These are phyloP conservation scores for Diplodus puntazzo DNA, from an alignment of 2,797 vertebrate species.

Conservation along the genomic window DNA sequence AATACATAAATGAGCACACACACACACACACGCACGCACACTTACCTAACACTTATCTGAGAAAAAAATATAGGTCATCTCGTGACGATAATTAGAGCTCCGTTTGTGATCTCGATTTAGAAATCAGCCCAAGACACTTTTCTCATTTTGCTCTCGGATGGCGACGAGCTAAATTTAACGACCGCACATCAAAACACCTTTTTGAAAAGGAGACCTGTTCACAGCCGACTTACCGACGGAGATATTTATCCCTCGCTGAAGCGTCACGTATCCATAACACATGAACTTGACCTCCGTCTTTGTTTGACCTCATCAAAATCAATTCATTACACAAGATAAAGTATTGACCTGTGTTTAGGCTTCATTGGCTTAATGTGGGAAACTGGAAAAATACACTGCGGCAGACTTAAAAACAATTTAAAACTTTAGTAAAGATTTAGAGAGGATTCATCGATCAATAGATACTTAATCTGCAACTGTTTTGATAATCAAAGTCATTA, in stretches of 20 bases:
- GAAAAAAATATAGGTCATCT: slow-evolving; percentile 65
- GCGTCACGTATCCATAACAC: background rate
- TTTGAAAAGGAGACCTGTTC: background rate
- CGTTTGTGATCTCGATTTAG: slow-evolving; percentile 51
- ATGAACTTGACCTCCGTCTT: background rate
- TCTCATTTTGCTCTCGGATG: slow-evolving; percentile 11
- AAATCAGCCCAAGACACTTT: slow-evolving; percentile 40
- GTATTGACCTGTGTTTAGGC: background rate
- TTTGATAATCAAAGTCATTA: background rate
- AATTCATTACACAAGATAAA: background rate
- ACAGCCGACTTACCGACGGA: no score
- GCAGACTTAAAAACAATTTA: background rate
- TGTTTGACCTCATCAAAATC: no score
- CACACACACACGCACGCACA: no score
- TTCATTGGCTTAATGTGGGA: background rate
- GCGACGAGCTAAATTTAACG: slow-evolving; percentile 6
- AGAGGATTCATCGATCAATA: no score
- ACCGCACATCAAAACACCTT: slow-evolving; percentile 6
- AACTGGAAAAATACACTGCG: background rate
- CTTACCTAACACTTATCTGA: slow-evolving; percentile 13
- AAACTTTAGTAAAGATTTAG: background rate
- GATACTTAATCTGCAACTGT: background rate
- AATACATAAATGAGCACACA: slow-evolving; percentile 23
- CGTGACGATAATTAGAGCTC: slow-evolving; percentile 65
- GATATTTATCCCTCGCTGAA: no score